Conservation (phyloP, 1,140 invertebrate species). For the Pseudomyrmex flavicornis region DNA sequence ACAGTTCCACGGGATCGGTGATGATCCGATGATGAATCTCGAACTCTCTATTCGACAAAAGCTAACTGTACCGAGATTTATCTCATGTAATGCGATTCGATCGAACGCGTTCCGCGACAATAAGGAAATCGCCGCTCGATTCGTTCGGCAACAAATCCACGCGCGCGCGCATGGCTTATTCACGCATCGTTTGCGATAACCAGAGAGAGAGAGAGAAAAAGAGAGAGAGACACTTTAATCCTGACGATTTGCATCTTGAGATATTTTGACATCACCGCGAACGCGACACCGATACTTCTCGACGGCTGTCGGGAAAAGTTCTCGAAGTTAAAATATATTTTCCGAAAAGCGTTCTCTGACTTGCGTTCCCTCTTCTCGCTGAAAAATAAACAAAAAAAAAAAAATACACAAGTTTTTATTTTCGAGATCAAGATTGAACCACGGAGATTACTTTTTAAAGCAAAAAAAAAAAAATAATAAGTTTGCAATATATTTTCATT, state of each 20-base stretch:
- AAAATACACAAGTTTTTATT: too few relatives aligned
- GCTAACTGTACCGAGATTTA: constrained; percentile 53
- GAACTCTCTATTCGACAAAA: not conserved
- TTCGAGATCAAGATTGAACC: too few relatives aligned
- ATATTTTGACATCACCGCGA: not conserved
- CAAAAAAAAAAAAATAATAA: too few relatives aligned
- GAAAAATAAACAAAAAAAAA: too few relatives aligned
- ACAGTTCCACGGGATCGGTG: constrained; percentile 40
- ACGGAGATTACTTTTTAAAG: too few relatives aligned
- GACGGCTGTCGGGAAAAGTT: not conserved
- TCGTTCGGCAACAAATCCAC: not conserved
- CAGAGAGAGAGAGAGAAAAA: not conserved
- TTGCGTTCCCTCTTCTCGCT: too few relatives aligned
- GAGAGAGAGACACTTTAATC: not conserved
- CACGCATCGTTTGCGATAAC: constrained; percentile 13
- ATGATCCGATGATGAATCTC: constrained; percentile 52
- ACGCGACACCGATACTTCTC: not conserved
- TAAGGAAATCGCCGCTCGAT: constrained; percentile 19
- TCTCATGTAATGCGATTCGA: constrained; percentile 25
- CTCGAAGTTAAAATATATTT: not conserved
- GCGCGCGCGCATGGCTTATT: not conserved
- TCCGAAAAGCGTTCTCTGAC: too few relatives aligned
- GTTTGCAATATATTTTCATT: too few relatives aligned
- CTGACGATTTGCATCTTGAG: not conserved
- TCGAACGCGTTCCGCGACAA: constrained; percentile 18